Evolutionary conservation across 2,888 invertebrate species (phyloP).

Genomic region (Pyrocoelia pectoralis): DNA sequence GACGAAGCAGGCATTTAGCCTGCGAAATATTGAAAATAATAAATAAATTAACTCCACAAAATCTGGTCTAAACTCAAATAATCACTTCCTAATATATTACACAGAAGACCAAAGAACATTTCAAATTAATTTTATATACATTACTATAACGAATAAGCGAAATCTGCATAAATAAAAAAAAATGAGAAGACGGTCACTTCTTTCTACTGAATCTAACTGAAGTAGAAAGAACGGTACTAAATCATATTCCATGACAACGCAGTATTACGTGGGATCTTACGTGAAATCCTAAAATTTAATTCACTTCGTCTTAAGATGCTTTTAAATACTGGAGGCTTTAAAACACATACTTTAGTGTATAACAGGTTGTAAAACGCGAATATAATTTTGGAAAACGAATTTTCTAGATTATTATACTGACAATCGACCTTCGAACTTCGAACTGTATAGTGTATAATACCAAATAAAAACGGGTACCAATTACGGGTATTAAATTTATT

Average conservation of each 20-base stretch:
- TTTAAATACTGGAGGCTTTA: conserved; percentile 1
- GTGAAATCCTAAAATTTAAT: conserved; percentile 10
- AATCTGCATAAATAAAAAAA: not conserved
- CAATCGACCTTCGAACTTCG: too few relatives aligned
- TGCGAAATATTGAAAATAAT: too few relatives aligned
- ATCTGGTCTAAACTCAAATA: too few relatives aligned
- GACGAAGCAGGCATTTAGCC: too few relatives aligned
- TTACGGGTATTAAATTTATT: conserved; percentile 4
- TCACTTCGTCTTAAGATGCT: conserved; percentile 1
- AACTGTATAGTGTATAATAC: not conserved
- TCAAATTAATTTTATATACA: too few relatives aligned
- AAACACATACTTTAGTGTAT: not conserved
- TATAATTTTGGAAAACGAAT: not conserved
- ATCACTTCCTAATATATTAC: too few relatives aligned
- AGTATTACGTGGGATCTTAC: conserved; percentile 11
- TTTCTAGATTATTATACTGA: not conserved
- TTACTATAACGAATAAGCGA: not conserved
- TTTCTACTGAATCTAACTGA: not conserved
- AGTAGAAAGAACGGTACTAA: not conserved
- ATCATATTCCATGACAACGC: conserved; percentile 12
- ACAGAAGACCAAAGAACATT: too few relatives aligned
- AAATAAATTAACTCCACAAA: too few relatives aligned
- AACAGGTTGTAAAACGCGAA: conserved; percentile 1
- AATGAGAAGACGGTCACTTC: not conserved
- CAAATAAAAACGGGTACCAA: not conserved